Evolutionary conservation across 2,888 invertebrate genomes (phyloP), one percentile per base, ranked within the genome.

Genomic region (Patella depressa): DNA sequence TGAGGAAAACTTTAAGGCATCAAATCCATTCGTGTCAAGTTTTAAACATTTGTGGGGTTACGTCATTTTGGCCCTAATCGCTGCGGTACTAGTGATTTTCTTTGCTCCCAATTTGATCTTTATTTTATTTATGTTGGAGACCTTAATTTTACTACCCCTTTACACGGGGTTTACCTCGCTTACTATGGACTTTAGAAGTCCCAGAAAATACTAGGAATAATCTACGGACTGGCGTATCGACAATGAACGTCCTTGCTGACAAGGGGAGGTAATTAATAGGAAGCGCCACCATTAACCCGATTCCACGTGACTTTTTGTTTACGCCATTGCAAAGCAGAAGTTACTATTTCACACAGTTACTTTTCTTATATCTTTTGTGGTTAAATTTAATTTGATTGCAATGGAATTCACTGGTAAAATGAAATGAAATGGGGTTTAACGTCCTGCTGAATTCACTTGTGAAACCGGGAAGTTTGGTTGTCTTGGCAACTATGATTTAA

Each of bases 11-110:
- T 88, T 88, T 75, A 85, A 85, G 74, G 84, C 80, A 19, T 85
- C 86, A 53, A 89, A 88, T 78, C 87, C 88, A 55, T 87, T 89
- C 74, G 65, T 87, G 53, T 87, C 86, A 17, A 88, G 88, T 78
- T 76, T 88, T 9, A 84, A 85, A 71, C 88, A 89, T 79, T 76
- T 88, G 19, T 88, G 88, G 88, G 87, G 86, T n/a, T 89, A 89
- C 77, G 85, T 85, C 45, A 29, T 85, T 3, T 85, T 87, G 55
- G 83, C 88, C 17, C 34, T 85, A 17, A 75, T 86, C 9, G 45
- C 79, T 65, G 83, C 83, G n/a, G 77, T 87, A 34, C 73, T 88
- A 24, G 85, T 87, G 19, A 76, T 83, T 2, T 45, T 88, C 45
- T 87, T 86, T 75, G 72, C 85, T 3, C 77, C 81, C 17, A 77